These are phyloP conservation scores for Buphagus erythrorhynchus DNA, from an alignment of 2,797 vertebrate genomes.

Conservation along the genomic window DNA sequence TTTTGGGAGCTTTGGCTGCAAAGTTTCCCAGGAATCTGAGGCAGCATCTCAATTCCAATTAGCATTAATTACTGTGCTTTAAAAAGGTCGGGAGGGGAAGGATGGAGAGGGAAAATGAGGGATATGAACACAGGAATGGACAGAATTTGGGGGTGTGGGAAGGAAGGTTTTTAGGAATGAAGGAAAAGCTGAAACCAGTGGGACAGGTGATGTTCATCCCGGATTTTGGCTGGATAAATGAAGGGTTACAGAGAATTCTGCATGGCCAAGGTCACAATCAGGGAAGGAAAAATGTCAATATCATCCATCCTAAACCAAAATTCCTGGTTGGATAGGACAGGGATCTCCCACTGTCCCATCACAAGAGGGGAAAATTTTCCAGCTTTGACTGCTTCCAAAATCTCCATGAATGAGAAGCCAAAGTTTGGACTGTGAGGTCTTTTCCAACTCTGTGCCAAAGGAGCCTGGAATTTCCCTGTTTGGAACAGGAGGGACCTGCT, in stretches of 20 bases:
- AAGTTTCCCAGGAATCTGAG: not conserved
- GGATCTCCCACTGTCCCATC: not conserved
- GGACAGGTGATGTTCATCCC: not conserved
- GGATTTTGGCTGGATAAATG: not conserved
- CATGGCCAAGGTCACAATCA: accelerated
- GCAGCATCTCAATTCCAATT: not conserved
- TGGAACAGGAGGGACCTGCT: not conserved
- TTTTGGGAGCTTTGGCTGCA: not conserved
- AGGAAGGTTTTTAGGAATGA: not conserved
- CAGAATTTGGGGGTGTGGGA: not conserved
- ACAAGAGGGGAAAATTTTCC: not conserved
- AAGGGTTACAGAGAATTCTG: not conserved
- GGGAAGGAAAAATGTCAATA: accelerated
- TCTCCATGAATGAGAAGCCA: not conserved
- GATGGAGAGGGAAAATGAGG: not conserved
- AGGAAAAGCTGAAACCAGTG: not conserved
- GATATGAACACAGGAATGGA: not conserved
- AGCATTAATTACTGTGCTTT: accelerated
- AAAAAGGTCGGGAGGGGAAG: not conserved
- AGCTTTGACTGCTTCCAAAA: not conserved
- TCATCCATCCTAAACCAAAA: not conserved
- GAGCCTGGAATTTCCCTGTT: not conserved
- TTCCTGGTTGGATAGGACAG: accelerated
- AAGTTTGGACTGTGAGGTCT: not conserved
- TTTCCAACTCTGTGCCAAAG: accelerated